A percentile compares a stretch with the other conserved stretches of the same genome.
Evolutionary conservation across 1,140 invertebrate genomes (phyloP).

Genomic region (Drosophila nannoptera): DNA sequence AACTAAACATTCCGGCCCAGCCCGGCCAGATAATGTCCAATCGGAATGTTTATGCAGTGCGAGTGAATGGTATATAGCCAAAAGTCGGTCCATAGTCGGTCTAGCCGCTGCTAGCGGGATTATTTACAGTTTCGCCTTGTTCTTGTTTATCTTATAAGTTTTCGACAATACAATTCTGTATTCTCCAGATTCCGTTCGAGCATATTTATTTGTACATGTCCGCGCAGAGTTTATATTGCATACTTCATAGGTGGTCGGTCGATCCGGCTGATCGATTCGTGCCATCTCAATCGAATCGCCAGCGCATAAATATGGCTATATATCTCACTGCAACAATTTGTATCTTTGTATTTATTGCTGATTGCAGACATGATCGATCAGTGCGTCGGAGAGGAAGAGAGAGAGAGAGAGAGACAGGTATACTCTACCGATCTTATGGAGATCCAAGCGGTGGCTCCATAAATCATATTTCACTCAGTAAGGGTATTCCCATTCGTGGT

Average conservation of each 20-base stretch:
- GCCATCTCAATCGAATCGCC: constrained; percentile 52
- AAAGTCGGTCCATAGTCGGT: constrained; percentile 19
- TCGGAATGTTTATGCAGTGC: constrained; percentile 42
- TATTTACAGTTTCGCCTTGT: constrained; percentile 43
- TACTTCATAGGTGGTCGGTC: constrained; percentile 70
- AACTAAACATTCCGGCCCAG: constrained; percentile 22
- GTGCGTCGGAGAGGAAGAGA: not conserved
- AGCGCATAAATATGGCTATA: constrained; percentile 40
- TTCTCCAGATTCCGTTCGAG: constrained; percentile 55
- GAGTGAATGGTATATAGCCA: constrained; percentile 12
- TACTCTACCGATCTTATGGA: too few relatives aligned
- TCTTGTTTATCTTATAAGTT: constrained; percentile 65
- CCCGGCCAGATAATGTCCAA: constrained; percentile 14
- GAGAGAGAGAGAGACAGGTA: not conserved
- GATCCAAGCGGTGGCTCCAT: too few relatives aligned
- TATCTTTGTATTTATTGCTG: not conserved
- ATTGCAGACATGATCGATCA: constrained; percentile 6
- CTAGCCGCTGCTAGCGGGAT: constrained; percentile 17
- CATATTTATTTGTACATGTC: constrained; percentile 69
- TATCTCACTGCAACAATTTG: constrained; percentile 23
- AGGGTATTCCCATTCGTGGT: too few relatives aligned
- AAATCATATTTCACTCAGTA: too few relatives aligned
- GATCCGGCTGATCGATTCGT: constrained; percentile 18
- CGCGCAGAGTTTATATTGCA: constrained; percentile 68
- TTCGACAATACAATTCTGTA: constrained; percentile 65